These are phyloP conservation scores for Xenops minutus DNA, from an alignment of 2,797 vertebrate species.

Conservation along the genomic window DNA sequence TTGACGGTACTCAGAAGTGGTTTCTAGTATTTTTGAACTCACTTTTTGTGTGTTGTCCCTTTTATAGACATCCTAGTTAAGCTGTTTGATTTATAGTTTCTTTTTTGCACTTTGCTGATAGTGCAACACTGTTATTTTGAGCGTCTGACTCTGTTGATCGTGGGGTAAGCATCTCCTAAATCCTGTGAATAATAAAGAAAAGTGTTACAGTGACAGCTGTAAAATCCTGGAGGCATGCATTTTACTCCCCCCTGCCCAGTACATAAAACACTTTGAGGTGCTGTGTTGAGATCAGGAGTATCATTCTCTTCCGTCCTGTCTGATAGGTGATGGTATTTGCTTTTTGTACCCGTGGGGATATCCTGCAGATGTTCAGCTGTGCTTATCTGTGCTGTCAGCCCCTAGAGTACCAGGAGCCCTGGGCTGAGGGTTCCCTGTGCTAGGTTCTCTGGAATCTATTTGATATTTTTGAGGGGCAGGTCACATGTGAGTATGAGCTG, in stretches of 20 bases:
- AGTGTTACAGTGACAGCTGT: background rate
- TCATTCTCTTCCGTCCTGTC: rapidly evolving
- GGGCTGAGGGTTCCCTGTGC: background rate
- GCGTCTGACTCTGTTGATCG: background rate
- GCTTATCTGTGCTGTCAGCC: background rate
- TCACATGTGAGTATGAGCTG: background rate
- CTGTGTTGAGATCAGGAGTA: background rate
- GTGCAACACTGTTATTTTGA: background rate
- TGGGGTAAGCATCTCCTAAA: background rate
- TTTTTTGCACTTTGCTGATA: background rate
- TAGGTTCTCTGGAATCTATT: background rate
- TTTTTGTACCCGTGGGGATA: rapidly evolving
- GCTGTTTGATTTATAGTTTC: background rate
- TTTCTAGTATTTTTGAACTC: conserved; percentile 20
- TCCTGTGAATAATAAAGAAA: background rate
- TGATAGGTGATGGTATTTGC: background rate
- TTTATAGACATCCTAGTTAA: background rate
- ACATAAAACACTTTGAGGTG: background rate
- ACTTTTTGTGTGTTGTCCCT: background rate
- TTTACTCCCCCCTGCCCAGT: background rate
- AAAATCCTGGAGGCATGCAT: background rate
- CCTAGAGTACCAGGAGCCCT: background rate
- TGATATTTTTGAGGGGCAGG: background rate
- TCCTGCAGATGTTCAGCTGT: background rate
- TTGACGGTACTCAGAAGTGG: background rate